These are phyloP conservation scores for Torymus auratus DNA, from an alignment of 2,888 invertebrate genomes.

Conservation along the genomic window DNA sequence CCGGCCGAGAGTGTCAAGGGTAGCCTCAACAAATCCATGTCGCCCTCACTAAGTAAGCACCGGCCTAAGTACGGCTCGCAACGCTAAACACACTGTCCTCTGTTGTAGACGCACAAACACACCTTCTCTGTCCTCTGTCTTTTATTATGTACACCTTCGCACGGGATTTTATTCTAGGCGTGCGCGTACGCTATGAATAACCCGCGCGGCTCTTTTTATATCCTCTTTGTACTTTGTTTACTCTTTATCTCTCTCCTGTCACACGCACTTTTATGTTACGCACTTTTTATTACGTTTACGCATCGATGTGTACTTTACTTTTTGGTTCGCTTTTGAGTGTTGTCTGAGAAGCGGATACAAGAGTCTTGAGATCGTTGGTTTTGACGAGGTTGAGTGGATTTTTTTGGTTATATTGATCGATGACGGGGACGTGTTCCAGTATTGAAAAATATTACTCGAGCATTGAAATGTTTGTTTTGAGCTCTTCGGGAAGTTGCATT, in stretches of 20 bases:
- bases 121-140: background rate
- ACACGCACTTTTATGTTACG: constrained; percentile 14
- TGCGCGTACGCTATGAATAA: no score
- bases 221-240: background rate
- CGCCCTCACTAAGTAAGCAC: constrained; percentile 74
- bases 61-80: constrained; percentile 47
- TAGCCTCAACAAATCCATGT: constrained; percentile 74
- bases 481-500: no score
- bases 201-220: background rate
- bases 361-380: no score
- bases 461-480: no score
- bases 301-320: constrained; percentile 7
- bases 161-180: no score
- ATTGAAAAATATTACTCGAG: no score
- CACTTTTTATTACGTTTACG: constrained; percentile 18
- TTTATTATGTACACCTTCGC: background rate
- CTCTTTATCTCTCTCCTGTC: background rate
- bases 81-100: constrained; percentile 16
- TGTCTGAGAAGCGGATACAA: no score
- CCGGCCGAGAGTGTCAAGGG: constrained; percentile 77
- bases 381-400: no score
- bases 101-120: background rate
- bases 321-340: background rate
- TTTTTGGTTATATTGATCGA: no score
- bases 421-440: no score